Evolutionary conservation across 2,888 invertebrate genomes (phyloP).

Genomic region (Philaethria dido): DNA sequence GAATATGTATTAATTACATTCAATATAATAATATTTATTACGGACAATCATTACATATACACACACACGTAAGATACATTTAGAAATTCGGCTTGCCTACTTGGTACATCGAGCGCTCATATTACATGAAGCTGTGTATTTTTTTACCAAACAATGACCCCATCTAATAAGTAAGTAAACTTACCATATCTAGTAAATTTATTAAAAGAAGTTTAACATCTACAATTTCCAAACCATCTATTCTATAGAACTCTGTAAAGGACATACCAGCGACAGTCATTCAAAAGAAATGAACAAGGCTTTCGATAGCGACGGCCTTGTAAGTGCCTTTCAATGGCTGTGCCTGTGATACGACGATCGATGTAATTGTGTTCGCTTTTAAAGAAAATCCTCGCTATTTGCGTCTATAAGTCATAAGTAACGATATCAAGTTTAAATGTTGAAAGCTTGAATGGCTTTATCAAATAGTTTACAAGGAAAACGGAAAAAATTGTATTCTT

Average conservation of each 20-base stretch:
- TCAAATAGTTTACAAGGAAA: background rate
- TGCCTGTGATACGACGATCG: conserved; percentile 37
- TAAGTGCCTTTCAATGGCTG: conserved; percentile 51
- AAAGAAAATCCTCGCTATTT: conserved; percentile 20
- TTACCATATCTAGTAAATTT: background rate
- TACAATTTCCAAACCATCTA: conserved; percentile 22
- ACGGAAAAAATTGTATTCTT: background rate
- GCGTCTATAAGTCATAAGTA: background rate
- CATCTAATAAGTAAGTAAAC: too few species aligned
- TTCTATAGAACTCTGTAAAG: conserved; percentile 44
- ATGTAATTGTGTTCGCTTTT: conserved; percentile 35
- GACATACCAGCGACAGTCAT: conserved; percentile 55
- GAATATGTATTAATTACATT: too few species aligned
- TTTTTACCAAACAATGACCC: too few species aligned
- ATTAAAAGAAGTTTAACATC: background rate
- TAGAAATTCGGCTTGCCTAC: too few species aligned
- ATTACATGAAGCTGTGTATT: too few species aligned
- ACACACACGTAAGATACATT: too few species aligned
- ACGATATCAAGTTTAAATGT: background rate
- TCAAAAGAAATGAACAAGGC: conserved; percentile 57
- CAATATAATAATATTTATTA: too few species aligned
- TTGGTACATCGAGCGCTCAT: too few species aligned
- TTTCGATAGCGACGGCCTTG: conserved; percentile 51
- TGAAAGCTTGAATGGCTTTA: background rate
- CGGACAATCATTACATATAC: too few species aligned